Base-by-base conservation (phyloP, 2,797 vertebrate genomes). In the Phaenicophaeus curvirostris region DNA sequence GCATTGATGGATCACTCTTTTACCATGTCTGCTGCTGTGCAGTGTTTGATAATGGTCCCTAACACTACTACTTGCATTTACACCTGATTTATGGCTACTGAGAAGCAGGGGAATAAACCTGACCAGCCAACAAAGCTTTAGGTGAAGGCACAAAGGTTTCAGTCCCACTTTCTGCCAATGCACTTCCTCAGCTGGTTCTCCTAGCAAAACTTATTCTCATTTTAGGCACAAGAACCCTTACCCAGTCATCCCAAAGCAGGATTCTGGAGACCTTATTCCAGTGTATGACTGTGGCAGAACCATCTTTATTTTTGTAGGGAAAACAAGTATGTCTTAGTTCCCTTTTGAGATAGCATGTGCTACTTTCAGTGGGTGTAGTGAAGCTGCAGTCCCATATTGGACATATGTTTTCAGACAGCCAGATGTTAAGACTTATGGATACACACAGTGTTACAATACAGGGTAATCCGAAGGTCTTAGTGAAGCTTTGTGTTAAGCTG, bases 351-450 rank as follows among this genome's bases (percentile, higher is more conserved):
- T 8, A 76, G 41, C 16, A 20, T 0, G 0, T 39, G 68, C n/a
- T 78, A 57, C 28, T 33, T 42, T 17, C 41, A 41, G 1, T 37
- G 28, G 17, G 37, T 48, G 44, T 20, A 42, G 24, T 67, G 84
- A 54, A 50, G 54, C 28, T 35, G 16, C 33, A 42, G 44, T 27
- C 2, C 1, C 0, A 0, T 8, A 6, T 5, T 24, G 42, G 46
- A 8, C 0, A 1, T 2, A 15, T 28, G 25, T 24, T 83, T 83
- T 57, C 76, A 76, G 46, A 1, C 16, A 62, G 48, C 19, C 28
- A 44, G 13, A 13, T 9, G 30, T 16, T 42, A 13, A 83, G 44
- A 42, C 7, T 51, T 8, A 18, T 5, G 28, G 37, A 46, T 35
- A 11, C 41, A n/a, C 23, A 8, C 28, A 68, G 37, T 6, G 35